Base-by-base conservation (phyloP, 1,140 invertebrate species). In the Drosophila triauraria region DNA sequence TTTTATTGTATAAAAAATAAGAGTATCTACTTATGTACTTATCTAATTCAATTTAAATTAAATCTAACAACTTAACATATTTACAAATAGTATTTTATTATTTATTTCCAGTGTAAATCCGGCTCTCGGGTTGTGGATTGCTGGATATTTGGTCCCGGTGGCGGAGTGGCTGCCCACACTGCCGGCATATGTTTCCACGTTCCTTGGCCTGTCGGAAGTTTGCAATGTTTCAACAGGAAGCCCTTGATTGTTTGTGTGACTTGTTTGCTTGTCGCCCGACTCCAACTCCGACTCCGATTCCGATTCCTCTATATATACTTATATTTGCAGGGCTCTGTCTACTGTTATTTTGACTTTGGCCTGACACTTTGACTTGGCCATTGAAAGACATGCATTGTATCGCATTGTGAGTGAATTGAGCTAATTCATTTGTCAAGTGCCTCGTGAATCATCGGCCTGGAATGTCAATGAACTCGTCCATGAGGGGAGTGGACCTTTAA, bases 161-260 rank as follows among this genome's bases (percentile, higher is more conserved):
- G 57, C 38, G 62, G 47, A 53, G 57, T 75, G 56, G 23, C 65
- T 65, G 50, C 84, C 84, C 84, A 88, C 81, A 84, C 83, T 59
- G 67, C 76, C 43, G 80, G 76, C 84, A 87, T 88, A 87, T 87
- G 84, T 80, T 87, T 80, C 65, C 76, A 61, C 78, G 68, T 78
- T 68, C 71, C 67, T 80, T 78, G 68, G 86, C 64, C 74, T 82
- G 85, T 85, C 85, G 85, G 85, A 90, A 90, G 85, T 82, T 90
- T 90, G 85, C 85, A 85, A 90, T 90, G 85, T 90, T 90, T 90
- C 78, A 90, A 79, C 85, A 90, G 85, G 85, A 90, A 90, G 78
- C 75, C 78, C 75, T 72, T 82, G 85, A 84, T 81, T 88, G 80
- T 88, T 69, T 87, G 82, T 86, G 50, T 80, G 60, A 62, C 51